Evolutionary conservation across 2,113 vertebrate species (phyloP).

Genomic region (Alethe diademata): DNA sequence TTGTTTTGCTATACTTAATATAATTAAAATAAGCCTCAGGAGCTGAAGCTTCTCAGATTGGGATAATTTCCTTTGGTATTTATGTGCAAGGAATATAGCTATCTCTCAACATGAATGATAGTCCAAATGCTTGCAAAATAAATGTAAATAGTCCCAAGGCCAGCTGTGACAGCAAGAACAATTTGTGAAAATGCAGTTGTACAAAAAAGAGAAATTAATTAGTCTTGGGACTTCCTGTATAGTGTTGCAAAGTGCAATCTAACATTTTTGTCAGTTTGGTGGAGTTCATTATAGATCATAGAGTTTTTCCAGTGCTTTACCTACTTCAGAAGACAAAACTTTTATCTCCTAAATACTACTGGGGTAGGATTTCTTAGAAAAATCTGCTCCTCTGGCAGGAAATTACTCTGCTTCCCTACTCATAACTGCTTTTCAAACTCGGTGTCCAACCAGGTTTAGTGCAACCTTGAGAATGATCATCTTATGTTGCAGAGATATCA

Average conservation of each 20-base stretch:
- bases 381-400: background rate
- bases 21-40: constrained; percentile 38
- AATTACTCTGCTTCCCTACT: background rate
- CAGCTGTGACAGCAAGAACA: constrained; percentile 52
- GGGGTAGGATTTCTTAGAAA: background rate
- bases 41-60: background rate
- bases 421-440: background rate
- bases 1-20: background rate
- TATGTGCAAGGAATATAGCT: constrained; percentile 18
- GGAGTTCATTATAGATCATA: constrained; percentile 13
- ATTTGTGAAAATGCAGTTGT: constrained; percentile 48
- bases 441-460: background rate
- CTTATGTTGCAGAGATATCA: background rate
- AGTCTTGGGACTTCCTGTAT: constrained; percentile 37
- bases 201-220: constrained; percentile 51
- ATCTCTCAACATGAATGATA: constrained; percentile 36
- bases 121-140: background rate
- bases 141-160: constrained; percentile 47
- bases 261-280: constrained; percentile 42
- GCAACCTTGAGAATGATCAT: background rate
- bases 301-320: background rate
- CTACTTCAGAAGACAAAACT: background rate
- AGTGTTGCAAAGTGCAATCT: constrained; percentile 26
- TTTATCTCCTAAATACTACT: background rate
- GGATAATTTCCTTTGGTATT: constrained; percentile 38